These are phyloP conservation scores for Perca fluviatilis DNA, from an alignment of 2,113 vertebrate species.

Conservation along the genomic window DNA sequence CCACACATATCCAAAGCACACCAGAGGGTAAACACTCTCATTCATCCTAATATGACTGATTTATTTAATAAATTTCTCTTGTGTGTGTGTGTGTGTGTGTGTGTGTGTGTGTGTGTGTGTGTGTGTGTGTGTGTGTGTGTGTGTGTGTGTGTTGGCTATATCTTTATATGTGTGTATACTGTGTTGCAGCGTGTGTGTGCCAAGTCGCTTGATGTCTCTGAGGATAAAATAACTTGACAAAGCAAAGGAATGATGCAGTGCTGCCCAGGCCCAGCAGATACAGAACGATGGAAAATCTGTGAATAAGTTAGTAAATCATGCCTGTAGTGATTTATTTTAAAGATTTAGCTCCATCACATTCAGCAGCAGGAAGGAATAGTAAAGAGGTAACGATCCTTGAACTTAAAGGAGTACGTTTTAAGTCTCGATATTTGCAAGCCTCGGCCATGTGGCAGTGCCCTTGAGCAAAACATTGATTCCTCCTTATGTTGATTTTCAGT, in stretches of 20 bases:
- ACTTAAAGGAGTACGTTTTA: constrained; percentile 17
- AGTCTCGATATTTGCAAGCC: constrained; percentile 1
- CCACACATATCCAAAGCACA: constrained; percentile 38
- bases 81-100: constrained; percentile 5
- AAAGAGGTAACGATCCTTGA: constrained; percentile 15
- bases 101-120: background rate
- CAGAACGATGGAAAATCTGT: constrained; percentile 24
- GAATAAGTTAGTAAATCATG: constrained; percentile 39
- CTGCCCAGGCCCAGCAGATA: background rate
- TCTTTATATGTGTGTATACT: background rate
- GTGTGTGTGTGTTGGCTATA: background rate
- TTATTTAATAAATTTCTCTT: constrained; percentile 35
- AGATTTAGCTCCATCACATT: constrained; percentile 8
- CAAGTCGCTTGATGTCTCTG: background rate
- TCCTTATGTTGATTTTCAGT: constrained; percentile 6
- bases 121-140: background rate
- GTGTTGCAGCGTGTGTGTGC: constrained; percentile 2
- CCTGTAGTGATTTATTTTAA: constrained; percentile 10
- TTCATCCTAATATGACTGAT: constrained; percentile 39
- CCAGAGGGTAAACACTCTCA: constrained; percentile 36
- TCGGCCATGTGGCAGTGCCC: constrained; percentile 19
- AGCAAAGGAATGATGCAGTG: background rate
- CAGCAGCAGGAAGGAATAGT: constrained; percentile 2
- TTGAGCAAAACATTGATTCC: constrained; percentile 50
- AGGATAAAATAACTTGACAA: constrained; percentile 12